Base-by-base conservation (phyloP, 2,113 vertebrate genomes). In the Rhombomys opimus region DNA sequence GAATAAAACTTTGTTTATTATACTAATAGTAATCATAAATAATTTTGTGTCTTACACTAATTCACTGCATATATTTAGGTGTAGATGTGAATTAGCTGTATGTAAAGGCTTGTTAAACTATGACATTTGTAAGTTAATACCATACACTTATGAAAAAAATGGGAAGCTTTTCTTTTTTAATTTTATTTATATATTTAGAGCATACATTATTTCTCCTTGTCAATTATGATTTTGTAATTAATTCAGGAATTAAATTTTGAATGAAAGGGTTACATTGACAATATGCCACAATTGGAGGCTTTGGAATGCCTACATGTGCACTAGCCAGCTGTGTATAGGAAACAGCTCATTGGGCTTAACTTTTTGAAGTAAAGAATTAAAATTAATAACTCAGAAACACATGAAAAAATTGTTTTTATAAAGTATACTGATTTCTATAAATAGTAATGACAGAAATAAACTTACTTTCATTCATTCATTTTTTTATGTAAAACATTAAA, bases 111-210 rank as follows among this genome's bases (percentile, higher is more conserved):
- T 90, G 4, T 75, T 90, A 90, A 88, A 50, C 2, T 75, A 87
- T 94, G 72, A 76, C 73, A 84, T 35, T 93, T 54, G 67, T 93
- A 95, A 96, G 2, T 88, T 88, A 87, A 72, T 93, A 84, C 10
- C 12, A 54, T 94, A 59, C 1, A 81, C 20, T n/a, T 72, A 91
- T 20, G 50, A 82, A 61, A 84, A 94, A 92, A 38, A n/a, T 14
- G 11, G 30, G 14, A 76, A 76, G 73, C 73, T 76, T 78, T 65
- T 41, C 41, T 41, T 41, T 41, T 41, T 41, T 41, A 41, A 41
- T 41, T 41, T 41, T 41, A 41, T 41, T 41, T 41, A 41, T 41
- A 41, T 41, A 41, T 41, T 41, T 41, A 41, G 2, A 41, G 41
- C 41, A n/a, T 46, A 30, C 5, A 46, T 46, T 46, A 85, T 18